Evolutionary conservation across 2,113 vertebrate species (phyloP).

Genomic region (Turdus rufiventris): DNA sequence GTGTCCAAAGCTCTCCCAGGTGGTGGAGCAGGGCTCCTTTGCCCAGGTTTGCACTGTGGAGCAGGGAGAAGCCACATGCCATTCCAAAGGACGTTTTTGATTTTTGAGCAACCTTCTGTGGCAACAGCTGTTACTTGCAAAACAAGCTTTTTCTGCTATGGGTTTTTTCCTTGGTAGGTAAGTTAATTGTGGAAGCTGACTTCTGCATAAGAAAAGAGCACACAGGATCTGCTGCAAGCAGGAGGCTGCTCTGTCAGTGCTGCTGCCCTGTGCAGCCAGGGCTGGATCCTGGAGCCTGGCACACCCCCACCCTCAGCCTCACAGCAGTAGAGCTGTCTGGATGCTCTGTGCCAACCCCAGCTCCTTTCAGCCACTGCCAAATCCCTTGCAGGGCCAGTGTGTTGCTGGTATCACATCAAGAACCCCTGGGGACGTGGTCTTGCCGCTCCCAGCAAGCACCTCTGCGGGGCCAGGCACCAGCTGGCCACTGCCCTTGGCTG

Average conservation of each 20-base stretch:
- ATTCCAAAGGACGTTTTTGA: not conserved
- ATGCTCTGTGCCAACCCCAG: not conserved
- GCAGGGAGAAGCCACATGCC: not conserved
- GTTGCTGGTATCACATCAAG: fast-evolving
- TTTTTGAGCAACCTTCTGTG: not conserved
- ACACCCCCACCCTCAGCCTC: not conserved
- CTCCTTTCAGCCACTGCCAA: not conserved
- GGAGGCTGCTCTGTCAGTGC: not conserved
- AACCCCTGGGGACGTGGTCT: not conserved
- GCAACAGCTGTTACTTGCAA: not conserved
- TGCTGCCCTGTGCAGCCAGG: fast-evolving
- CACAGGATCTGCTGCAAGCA: fast-evolving
- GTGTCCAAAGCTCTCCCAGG: not conserved
- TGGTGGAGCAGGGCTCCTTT: not conserved
- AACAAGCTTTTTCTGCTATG: not conserved
- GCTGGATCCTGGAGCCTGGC: not conserved
- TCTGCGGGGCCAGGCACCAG: not conserved
- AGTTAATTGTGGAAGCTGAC: not conserved
- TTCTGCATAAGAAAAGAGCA: not conserved
- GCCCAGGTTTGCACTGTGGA: not conserved
- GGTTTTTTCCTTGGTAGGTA: not conserved
- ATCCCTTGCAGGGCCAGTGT: not conserved
- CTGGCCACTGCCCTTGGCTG: not conserved
- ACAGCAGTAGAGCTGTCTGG: fast-evolving
- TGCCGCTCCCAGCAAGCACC: fast-evolving